Evolutionary conservation across 2,888 invertebrate species (phyloP).

Genomic region (Pollenia amentaria): DNA sequence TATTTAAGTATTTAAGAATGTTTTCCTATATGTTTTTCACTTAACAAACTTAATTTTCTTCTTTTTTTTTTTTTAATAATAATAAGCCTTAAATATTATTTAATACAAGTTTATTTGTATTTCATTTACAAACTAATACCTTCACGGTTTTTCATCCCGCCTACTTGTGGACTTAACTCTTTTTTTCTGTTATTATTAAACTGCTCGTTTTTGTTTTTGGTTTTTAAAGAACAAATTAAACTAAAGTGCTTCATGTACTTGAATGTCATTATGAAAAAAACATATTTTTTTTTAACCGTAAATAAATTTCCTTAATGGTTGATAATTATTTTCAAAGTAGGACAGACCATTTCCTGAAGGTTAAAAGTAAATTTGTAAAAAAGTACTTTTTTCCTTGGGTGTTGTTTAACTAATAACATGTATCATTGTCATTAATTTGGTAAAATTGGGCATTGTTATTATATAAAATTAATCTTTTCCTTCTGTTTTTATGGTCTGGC

Average conservation of each 20-base stretch:
- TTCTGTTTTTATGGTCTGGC: background rate
- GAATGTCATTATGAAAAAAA: conserved; percentile 14
- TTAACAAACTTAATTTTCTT: too few relatives aligned
- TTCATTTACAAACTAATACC: background rate
- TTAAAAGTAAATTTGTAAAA: background rate
- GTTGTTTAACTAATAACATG: background rate
- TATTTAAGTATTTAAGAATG: too few relatives aligned
- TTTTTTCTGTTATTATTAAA: background rate
- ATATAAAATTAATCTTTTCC: background rate
- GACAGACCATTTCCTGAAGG: background rate
- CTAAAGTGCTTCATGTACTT: background rate
- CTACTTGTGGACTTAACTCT: conserved; percentile 16
- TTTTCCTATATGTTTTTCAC: too few relatives aligned
- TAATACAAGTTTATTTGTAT: too few relatives aligned
- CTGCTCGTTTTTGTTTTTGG: background rate
- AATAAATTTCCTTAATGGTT: background rate
- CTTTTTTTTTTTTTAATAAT: too few relatives aligned
- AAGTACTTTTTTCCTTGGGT: too few relatives aligned
- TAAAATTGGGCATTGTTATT: conserved; percentile 31
- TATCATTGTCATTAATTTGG: conserved; percentile 22
- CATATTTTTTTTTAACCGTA: background rate
- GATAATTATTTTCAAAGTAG: background rate
- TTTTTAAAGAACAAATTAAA: conserved; percentile 3
- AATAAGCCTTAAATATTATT: too few relatives aligned
- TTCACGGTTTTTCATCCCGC: conserved; percentile 4